These are phyloP conservation scores for Lordiphosa clarofinis DNA, from an alignment of 1,140 invertebrate genomes.

Conservation along the genomic window DNA sequence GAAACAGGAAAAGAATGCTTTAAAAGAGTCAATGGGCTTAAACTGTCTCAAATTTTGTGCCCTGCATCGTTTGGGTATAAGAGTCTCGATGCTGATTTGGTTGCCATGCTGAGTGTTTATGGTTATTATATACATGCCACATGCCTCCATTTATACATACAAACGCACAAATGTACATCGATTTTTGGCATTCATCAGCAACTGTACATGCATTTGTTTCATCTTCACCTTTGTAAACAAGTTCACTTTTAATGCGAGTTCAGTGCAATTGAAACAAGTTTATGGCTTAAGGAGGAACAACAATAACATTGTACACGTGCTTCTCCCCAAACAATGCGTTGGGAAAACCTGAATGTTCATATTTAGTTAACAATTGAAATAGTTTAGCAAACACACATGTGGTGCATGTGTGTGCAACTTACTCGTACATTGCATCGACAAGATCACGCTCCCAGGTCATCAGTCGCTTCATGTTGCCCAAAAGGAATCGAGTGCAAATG, in stretches of 20 bases:
- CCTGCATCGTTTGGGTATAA: slow-evolving; percentile 21
- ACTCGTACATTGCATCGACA: slow-evolving; percentile 78
- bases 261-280: slow-evolving; percentile 60
- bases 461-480: slow-evolving; percentile 70
- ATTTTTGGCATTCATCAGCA: slow-evolving; percentile 10
- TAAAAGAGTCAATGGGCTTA: no score
- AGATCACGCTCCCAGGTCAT: slow-evolving; percentile 79
- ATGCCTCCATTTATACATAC: slow-evolving; percentile 10
- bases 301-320: slow-evolving; percentile 30
- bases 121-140: slow-evolving; percentile 17
- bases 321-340: slow-evolving; percentile 44
- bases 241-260: slow-evolving; percentile 35
- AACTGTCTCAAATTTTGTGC: no score
- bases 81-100: slow-evolving; percentile 32
- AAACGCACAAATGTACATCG: background rate
- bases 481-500: slow-evolving; percentile 47
- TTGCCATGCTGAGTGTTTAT: slow-evolving; percentile 35
- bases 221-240: slow-evolving; percentile 30
- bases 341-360: slow-evolving; percentile 48
- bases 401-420: slow-evolving; percentile 39
- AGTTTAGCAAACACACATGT: slow-evolving; percentile 39
- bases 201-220: slow-evolving; percentile 28
- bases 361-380: slow-evolving; percentile 40
- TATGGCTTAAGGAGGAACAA: slow-evolving; percentile 35
- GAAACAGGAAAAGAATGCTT: no score